Evolutionary conservation across 2,797 vertebrate species (phyloP).

Genomic region (Staurois parvus): DNA sequence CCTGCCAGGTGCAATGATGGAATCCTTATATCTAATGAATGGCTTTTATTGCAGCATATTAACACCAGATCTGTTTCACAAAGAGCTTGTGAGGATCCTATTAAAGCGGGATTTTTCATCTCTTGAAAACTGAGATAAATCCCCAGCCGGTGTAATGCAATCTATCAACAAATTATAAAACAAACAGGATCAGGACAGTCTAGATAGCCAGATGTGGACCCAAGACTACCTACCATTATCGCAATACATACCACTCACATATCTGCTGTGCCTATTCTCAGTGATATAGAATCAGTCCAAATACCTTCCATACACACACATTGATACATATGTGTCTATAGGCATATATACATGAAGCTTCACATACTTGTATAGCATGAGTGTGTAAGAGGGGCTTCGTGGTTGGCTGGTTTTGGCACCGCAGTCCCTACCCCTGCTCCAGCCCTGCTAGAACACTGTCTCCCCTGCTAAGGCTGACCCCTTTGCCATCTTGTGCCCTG

Average conservation of each 20-base stretch:
- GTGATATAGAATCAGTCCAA: not conserved
- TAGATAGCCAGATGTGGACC: constrained; percentile 29
- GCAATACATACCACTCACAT: not conserved
- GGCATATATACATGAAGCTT: too few relatives aligned
- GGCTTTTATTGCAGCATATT: constrained; percentile 58
- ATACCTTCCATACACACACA: not conserved
- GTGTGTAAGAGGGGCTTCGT: too few relatives aligned
- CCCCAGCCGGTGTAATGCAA: constrained; percentile 38
- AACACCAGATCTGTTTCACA: constrained; percentile 61
- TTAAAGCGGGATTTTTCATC: constrained; percentile 49
- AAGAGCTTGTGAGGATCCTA: constrained; percentile 35
- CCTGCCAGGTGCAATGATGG: constrained; percentile 58
- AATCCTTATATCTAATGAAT: constrained; percentile 55
- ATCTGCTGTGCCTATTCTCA: not conserved
- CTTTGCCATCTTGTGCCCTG: too few relatives aligned
- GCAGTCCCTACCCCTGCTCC: too few relatives aligned
- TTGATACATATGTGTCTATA: not conserved
- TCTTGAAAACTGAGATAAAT: constrained; percentile 41
- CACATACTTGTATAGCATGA: too few relatives aligned
- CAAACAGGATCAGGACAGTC: constrained; percentile 29
- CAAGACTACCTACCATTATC: not conserved
- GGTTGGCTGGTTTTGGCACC: too few relatives aligned
- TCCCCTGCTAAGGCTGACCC: too few relatives aligned
- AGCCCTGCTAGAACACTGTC: too few relatives aligned
- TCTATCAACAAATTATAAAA: constrained; percentile 34